Base-by-base conservation (phyloP, 2,888 invertebrate genomes). In the Pilophorus perplexus region DNA sequence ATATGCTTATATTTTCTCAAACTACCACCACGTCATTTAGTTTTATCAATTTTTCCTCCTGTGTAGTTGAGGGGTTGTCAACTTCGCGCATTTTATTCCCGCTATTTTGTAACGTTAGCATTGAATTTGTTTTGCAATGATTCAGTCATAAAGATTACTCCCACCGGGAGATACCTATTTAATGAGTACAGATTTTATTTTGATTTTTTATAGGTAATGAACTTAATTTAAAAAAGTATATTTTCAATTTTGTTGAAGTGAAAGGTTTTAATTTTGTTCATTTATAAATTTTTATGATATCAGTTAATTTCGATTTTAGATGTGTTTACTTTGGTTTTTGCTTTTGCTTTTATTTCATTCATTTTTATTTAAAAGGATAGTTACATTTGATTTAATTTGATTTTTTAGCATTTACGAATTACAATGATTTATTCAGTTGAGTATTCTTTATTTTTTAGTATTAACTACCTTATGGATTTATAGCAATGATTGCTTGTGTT, bases 291-390 rank as follows among this genome's bases (percentile, higher is more conserved):
- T 16, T 25, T 54, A 22, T 65, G 0, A 40, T 40, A 40, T 64
- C 42, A 22, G 25, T 65, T 38, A 28, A 54, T 54, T 40, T 25
- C 27, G 40, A 52, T 65, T 40, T 65, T 48, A 22, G 27, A 12
- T 22, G 33, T 59, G 40, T 42, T 27, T 14, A n/a, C 16, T 38
- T 57, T 10, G n/a, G n/a, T n/a, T 10, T 59, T 59, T 59, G 33
- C 23, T 57, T 57, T 57, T 57, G 37, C 16, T 38, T 59, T 40
- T 44, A 44, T 57, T 37, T 52, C 42, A 42, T 44, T 25, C 46
- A 46, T 46, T 46, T 46, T 23, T 25, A 23, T 46, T 46, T 46
- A 46, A 46, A 46, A 46, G 46, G 25, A 46, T 46, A 46, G 46
- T 46, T 46, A 23, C 22, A n/a, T n/a, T 46, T 46, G 23, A 46